Conservation (phyloP, 2,797 vertebrate species). For the Capromys pilorides region DNA sequence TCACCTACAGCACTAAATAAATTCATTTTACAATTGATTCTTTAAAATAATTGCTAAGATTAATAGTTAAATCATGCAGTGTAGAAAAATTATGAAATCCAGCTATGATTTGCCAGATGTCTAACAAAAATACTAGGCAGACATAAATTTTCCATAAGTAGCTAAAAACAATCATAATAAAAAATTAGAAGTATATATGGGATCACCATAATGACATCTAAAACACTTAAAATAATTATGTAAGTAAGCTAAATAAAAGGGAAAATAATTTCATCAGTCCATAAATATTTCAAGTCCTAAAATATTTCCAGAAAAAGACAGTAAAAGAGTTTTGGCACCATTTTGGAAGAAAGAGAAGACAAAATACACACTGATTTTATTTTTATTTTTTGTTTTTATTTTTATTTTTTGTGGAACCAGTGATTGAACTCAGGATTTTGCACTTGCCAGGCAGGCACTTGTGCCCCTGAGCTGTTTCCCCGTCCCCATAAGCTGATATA, state of each 20-base stretch:
- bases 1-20: not conserved
- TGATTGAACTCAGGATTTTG: too few relatives aligned
- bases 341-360: conserved; percentile 35
- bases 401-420: too few relatives aligned
- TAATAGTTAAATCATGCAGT: not conserved
- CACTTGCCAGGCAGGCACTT: too few relatives aligned
- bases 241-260: not conserved
- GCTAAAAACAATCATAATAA: not conserved
- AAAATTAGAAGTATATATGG: not conserved
- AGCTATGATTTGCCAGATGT: not conserved
- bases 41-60: conserved; percentile 26
- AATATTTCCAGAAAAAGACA: conserved; percentile 22
- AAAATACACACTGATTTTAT: too few relatives aligned
- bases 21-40: not conserved
- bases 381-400: too few relatives aligned
- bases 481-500: conserved; percentile 56
- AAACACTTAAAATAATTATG: not conserved
- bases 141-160: not conserved
- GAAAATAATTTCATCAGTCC: not conserved
- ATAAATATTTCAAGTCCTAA: too few relatives aligned
- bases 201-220: rapidly evolving
- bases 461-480: too few relatives aligned
- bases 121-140: not conserved
- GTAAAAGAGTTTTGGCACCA: not conserved
- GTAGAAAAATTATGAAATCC: not conserved